Base-by-base conservation (phyloP, 2,113 vertebrate genomes). In the Suncus etruscus region DNA sequence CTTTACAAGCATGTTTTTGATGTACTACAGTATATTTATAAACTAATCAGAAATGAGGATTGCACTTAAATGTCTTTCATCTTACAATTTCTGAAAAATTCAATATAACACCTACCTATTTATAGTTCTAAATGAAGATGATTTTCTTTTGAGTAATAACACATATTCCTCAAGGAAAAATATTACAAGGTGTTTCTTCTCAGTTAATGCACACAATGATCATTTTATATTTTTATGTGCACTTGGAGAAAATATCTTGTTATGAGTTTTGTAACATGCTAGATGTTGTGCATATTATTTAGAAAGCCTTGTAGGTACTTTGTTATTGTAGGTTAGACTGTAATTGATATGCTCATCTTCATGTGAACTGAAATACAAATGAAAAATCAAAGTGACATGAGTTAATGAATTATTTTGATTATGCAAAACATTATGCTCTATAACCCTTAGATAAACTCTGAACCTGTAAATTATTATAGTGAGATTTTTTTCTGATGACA, bases 161-260 rank as follows among this genome's bases (percentile, higher is more conserved):
- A 91, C 84, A 94, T 83, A 93, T 93, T 31, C 82, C 94, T 74
- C 95, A 97, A 96, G 96, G 96, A 93, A 97, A 96, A 95, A 97
- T 96, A 50, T 87, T 70, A 90, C 96, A 96, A 95, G 97, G 92
- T 91, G 92, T 96, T 70, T 92, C 97, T 6, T 95, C 84, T 85
- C 97, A 98, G 97, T 98, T 98, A 96, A 96, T 75, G 75, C 18
- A 87, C 91, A 61, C 80, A 70, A 25, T 90, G 14, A 89, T 27
- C 3, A 25, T 54, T 39, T 94, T 81, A 77, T 0, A 0, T 6
- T 22, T 39, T 39, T 39, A 39, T 39, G 39, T 39, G 14, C 66
- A 8, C 29, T 93, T 91, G 87, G 66, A 69, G 66, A 87, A 68
- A 83, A 75, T 51, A 8, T 84, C 69, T n/a, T 58, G 54, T 58